Conservation (phyloP, 2,113 vertebrate genomes). For the Brevimyrus niger region DNA sequence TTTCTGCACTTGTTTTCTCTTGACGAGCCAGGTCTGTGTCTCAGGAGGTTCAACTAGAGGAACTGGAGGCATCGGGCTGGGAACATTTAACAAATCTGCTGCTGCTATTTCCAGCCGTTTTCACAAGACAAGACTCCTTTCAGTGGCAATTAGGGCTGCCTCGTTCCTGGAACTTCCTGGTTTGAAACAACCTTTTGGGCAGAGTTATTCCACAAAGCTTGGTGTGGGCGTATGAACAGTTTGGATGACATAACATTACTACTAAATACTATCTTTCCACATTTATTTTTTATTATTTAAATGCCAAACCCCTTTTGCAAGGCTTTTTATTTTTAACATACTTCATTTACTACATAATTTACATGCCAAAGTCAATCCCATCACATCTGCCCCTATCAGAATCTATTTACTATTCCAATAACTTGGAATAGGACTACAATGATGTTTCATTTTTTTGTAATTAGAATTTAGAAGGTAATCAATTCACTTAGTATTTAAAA, state of each 20-base stretch:
- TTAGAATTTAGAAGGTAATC: not conserved
- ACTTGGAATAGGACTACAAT: not conserved
- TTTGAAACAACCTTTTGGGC: not conserved
- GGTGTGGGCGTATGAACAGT: not conserved
- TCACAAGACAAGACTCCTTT: conserved; percentile 27
- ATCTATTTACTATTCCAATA: not conserved
- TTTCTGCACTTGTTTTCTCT: conserved; percentile 21
- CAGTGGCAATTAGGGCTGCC: conserved; percentile 26
- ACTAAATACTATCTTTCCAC: not conserved
- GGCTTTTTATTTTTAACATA: not conserved
- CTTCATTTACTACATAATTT: not conserved
- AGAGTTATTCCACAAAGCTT: not conserved
- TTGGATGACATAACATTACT: conserved; percentile 7
- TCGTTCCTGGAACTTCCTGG: conserved; percentile 5
- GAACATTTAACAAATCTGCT: conserved; percentile 39
- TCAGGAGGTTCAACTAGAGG: conserved; percentile 24
- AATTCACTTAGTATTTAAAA: not conserved
- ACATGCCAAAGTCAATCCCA: not conserved
- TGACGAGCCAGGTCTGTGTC: conserved; percentile 19
- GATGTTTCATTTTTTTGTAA: not conserved
- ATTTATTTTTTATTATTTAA: not conserved
- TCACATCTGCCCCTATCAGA: not conserved
- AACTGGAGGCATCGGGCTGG: conserved; percentile 28
- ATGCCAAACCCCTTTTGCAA: not conserved
- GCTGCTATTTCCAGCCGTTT: conserved; percentile 34